Conservation (phyloP, 2,113 vertebrate genomes). For the Melanerpes aurifrons region DNA sequence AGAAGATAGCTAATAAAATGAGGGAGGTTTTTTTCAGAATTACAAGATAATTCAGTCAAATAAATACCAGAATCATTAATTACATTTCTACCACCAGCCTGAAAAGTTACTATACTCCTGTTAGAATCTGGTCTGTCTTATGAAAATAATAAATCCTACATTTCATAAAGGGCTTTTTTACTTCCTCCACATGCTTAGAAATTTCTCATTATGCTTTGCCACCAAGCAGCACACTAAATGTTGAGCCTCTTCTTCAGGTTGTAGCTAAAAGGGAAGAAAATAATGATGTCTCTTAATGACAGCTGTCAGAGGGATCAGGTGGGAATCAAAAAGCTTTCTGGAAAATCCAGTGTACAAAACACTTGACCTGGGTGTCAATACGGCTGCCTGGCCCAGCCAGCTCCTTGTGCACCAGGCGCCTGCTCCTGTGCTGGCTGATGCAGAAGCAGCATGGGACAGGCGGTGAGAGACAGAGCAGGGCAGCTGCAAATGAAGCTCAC, state of each 20-base stretch:
- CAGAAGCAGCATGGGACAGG: conserved; percentile 60
- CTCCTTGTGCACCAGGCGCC: background rate
- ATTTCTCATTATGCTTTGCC: conserved; percentile 6
- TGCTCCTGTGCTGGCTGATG: conserved; percentile 43
- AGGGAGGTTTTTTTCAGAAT: background rate
- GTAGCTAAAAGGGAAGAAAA: conserved; percentile 18
- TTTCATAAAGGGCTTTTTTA: background rate
- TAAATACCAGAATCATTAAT: conserved; percentile 6
- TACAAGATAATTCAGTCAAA: conserved; percentile 23
- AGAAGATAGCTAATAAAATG: conserved; percentile 2
- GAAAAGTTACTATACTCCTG: background rate
- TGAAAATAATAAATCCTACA: conserved; percentile 67
- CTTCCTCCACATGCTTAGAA: background rate
- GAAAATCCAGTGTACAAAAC: background rate
- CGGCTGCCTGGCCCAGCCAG: conserved; percentile 11
- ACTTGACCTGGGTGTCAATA: conserved; percentile 15
- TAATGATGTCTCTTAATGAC: conserved; percentile 37
- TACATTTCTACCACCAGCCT: conserved; percentile 9
- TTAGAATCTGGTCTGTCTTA: conserved; percentile 27
- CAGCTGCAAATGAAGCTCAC: conserved; percentile 86
- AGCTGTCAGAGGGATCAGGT: background rate
- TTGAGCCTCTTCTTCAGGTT: background rate
- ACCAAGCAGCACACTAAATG: background rate
- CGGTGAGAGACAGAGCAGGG: conserved; percentile 78
- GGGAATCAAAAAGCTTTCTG: background rate